phyloP scores from a whole-genome alignment of 35 echinoderm and acorn worm species.

The Apostichopus californicus region DNA sequence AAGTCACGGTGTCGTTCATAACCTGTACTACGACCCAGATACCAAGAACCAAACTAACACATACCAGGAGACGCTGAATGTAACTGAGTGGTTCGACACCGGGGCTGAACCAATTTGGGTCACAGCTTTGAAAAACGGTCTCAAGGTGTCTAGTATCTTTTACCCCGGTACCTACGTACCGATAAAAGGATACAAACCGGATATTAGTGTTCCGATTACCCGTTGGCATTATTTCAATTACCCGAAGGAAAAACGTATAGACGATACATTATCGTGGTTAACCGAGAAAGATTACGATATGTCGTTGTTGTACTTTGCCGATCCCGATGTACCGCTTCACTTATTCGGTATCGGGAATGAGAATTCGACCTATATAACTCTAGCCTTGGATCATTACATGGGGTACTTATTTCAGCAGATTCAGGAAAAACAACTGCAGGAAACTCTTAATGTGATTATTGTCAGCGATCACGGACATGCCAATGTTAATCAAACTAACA shows the following conservation, averaged over 20 bases:
- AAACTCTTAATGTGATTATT: constrained; percentile 72
- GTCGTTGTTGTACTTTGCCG: constrained; percentile 67
- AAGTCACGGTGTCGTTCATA: constrained; percentile 83
- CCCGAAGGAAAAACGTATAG: constrained; percentile 46
- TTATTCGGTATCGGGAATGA: constrained; percentile 57
- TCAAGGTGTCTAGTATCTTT: constrained; percentile 71
- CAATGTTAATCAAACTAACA: constrained; percentile 33
- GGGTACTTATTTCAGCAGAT: constrained; percentile 63
- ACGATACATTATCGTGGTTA: constrained; percentile 64
- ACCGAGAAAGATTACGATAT: constrained; percentile 63
- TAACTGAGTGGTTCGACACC: constrained; percentile 82
- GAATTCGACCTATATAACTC: constrained; percentile 33
- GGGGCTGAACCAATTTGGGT: constrained; percentile 90
- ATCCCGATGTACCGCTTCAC: constrained; percentile 69
- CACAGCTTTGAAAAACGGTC: constrained; percentile 69
- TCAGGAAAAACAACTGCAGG: constrained; percentile 38
- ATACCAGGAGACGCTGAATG: constrained; percentile 66
- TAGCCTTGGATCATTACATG: constrained; percentile 61
- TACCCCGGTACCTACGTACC: constrained; percentile 85
- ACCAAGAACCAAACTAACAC: constrained; percentile 52
- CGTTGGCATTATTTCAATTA: constrained; percentile 62
- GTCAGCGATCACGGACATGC: constrained; percentile 72
- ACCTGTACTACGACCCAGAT: constrained; percentile 73
- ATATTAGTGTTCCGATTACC: constrained; percentile 51
- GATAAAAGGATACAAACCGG: constrained; percentile 72